A percentile compares a stretch with the other conserved stretches of the same genome.
These are phyloP conservation scores for Iguana delicatissima DNA, from an alignment of 2,797 vertebrate genomes.

Conservation along the genomic window DNA sequence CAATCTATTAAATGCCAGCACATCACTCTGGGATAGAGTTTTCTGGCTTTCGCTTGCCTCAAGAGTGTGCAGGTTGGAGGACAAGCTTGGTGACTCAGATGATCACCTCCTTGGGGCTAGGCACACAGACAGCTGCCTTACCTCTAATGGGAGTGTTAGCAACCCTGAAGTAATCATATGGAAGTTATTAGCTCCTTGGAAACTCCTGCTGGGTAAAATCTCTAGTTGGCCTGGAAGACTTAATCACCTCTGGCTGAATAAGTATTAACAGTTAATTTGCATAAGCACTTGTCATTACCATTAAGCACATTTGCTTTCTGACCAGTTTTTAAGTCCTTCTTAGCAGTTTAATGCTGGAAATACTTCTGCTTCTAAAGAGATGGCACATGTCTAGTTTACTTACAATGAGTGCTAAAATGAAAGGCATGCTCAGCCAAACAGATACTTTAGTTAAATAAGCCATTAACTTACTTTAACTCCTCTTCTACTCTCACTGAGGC, in stretches of 20 bases:
- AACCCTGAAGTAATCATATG: conserved; percentile 39
- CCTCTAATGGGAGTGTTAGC: conserved; percentile 37
- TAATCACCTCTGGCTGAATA: conserved; percentile 71
- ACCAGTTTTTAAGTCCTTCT: conserved; percentile 59
- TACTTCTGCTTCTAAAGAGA: conserved; percentile 25
- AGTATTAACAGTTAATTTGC: conserved; percentile 72
- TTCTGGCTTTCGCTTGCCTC: conserved; percentile 36
- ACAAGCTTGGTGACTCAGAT: conserved; percentile 57
- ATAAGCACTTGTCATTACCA: conserved; percentile 75
- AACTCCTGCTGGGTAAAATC: conserved; percentile 67
- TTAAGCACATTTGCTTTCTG: conserved; percentile 74
- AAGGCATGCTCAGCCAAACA: not conserved
- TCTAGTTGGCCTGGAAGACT: conserved; percentile 68
- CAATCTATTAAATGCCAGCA: conserved; percentile 67
- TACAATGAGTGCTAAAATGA: not conserved
- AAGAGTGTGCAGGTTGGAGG: conserved; percentile 52
- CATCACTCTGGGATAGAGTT: conserved; percentile 57
- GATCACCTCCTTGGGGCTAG: conserved; percentile 61
- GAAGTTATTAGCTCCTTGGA: conserved; percentile 55
- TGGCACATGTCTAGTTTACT: conserved; percentile 17
- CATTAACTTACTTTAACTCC: not conserved
- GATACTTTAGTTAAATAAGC: conserved; percentile 23
- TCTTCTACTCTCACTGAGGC: not conserved
- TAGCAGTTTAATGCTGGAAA: conserved; percentile 60
- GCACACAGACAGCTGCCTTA: conserved; percentile 55